Conservation (phyloP, 2,888 invertebrate species). For the Theretra japonica region DNA sequence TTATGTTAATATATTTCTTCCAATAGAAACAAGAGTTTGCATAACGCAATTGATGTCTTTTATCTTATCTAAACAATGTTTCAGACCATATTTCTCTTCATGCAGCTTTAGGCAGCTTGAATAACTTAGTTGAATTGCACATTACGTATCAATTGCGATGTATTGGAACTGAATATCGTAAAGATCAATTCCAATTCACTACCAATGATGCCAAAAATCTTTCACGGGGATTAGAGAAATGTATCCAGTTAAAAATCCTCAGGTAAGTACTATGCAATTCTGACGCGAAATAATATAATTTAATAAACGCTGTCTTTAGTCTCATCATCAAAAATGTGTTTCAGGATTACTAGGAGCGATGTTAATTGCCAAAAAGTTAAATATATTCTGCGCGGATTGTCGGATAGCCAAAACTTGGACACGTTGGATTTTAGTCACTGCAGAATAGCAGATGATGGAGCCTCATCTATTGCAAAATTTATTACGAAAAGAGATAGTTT, state of each 20-base stretch:
- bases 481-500: slow-evolving; percentile 77
- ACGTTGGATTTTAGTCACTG: slow-evolving; percentile 88
- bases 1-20: background rate
- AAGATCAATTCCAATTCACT: slow-evolving; percentile 81
- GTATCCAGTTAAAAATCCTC: slow-evolving; percentile 62
- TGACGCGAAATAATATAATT: background rate
- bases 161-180: slow-evolving; percentile 71
- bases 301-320: background rate
- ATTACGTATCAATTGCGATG: slow-evolving; percentile 70
- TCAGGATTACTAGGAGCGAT: slow-evolving; percentile 76
- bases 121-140: slow-evolving; percentile 72
- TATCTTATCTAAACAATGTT: slow-evolving; percentile 40
- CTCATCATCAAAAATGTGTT: slow-evolving; percentile 35
- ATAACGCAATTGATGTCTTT: too few relatives aligned
- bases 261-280: slow-evolving; percentile 52
- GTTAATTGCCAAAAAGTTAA: slow-evolving; percentile 77
- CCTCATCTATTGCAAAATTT: slow-evolving; percentile 85
- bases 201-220: slow-evolving; percentile 77
- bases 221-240: slow-evolving; percentile 75
- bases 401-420: slow-evolving; percentile 71
- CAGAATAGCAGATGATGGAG: slow-evolving; percentile 85
- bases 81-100: slow-evolving; percentile 80
- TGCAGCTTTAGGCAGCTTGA: slow-evolving; percentile 76
- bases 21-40: background rate
- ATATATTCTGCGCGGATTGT: slow-evolving; percentile 73